phyloP scores from a whole-genome alignment of 1,140 invertebrate genomes.

The Cherax quadricarinatus region DNA sequence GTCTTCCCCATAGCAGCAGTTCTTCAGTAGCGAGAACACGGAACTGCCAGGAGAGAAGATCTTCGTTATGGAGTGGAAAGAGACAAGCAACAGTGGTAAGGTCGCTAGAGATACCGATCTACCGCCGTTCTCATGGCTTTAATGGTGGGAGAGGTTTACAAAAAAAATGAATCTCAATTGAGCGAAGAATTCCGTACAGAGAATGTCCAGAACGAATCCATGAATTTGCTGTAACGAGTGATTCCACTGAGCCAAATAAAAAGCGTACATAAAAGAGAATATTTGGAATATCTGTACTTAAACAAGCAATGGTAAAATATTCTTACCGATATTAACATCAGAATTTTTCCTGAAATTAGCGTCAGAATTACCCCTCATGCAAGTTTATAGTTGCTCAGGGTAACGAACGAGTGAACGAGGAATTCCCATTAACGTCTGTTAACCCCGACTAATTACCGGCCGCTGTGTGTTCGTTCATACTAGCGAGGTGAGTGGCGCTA shows the following conservation, averaged over 20 bases:
- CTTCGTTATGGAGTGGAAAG: not conserved
- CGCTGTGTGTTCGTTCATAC: not conserved
- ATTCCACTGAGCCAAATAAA: not conserved
- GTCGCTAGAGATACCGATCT: constrained; percentile 5
- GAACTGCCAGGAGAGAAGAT: too few relatives aligned
- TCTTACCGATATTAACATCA: not conserved
- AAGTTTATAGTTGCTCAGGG: not conserved
- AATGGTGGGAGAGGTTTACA: not conserved
- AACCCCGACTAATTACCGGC: not conserved
- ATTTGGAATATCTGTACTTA: not conserved
- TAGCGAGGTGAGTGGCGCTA: not conserved
- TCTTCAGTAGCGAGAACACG: too few relatives aligned
- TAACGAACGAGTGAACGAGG: not conserved
- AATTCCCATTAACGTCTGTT: constrained; percentile 36
- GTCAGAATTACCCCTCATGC: not conserved
- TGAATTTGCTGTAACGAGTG: not conserved
- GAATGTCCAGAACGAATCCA: too few relatives aligned
- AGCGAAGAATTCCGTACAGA: too few relatives aligned
- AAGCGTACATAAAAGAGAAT: not conserved
- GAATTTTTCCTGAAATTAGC: not conserved
- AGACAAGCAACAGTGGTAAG: constrained; percentile 1
- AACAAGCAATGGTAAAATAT: not conserved
- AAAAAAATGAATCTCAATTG: too few relatives aligned
- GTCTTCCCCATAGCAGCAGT: too few relatives aligned
- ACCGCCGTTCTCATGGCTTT: constrained; percentile 1